Evolutionary conservation across 2,888 invertebrate genomes (phyloP).

Genomic region (Cordylochernes scorpioides): DNA sequence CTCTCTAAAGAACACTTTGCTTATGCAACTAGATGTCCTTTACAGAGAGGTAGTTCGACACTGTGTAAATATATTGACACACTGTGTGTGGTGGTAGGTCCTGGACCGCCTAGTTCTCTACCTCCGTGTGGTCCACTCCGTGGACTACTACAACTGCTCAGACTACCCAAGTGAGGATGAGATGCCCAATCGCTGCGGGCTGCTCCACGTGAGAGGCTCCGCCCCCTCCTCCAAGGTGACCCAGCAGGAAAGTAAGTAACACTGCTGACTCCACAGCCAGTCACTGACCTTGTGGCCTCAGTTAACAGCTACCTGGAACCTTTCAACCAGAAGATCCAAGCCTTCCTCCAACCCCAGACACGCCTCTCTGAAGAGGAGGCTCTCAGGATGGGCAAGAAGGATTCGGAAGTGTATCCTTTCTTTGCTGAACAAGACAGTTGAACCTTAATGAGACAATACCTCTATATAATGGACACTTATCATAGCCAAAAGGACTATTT

Average conservation of each 20-base stretch:
- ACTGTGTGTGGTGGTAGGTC: conserved; percentile 22
- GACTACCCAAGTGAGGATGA: conserved; percentile 98
- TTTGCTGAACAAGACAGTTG: too few relatives aligned
- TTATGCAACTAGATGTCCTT: too few relatives aligned
- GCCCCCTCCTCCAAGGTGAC: conserved; percentile 45
- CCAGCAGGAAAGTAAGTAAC: conserved; percentile 23
- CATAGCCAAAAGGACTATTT: too few relatives aligned
- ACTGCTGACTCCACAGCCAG: too few relatives aligned
- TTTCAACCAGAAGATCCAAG: conserved; percentile 72
- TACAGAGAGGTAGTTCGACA: too few relatives aligned
- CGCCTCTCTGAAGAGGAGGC: conserved; percentile 45
- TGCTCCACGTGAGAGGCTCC: conserved; percentile 82
- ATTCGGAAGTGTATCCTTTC: conserved; percentile 31
- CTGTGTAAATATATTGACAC: too few relatives aligned
- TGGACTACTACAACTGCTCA: conserved; percentile 95
- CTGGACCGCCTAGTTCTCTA: conserved; percentile 62
- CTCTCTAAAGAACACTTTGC: too few relatives aligned
- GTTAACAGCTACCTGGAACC: conserved; percentile 27
- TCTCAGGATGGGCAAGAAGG: conserved; percentile 54
- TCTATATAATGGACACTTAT: too few relatives aligned
- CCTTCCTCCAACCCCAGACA: conserved; percentile 51
- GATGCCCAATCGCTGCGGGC: conserved; percentile 96
- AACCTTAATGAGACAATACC: too few relatives aligned
- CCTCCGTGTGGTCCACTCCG: conserved; percentile 81
- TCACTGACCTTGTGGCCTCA: conserved; percentile 17